Conservation (phyloP, 2,113 vertebrate genomes). For the Vidua macroura region DNA sequence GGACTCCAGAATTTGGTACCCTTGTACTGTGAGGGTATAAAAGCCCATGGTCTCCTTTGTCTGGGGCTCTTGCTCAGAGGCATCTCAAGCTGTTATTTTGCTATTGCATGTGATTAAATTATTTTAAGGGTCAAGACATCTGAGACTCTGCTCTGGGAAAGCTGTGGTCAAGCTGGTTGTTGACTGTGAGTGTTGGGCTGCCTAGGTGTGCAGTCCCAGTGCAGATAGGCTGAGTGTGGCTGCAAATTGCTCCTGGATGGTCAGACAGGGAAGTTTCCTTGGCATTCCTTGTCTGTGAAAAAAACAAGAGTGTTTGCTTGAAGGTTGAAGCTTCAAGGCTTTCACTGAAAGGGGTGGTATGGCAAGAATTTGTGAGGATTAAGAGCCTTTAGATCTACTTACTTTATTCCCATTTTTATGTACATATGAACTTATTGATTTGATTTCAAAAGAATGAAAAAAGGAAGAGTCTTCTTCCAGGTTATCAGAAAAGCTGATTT, state of each 20-base stretch:
- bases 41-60: background rate
- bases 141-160: background rate
- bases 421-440: background rate
- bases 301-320: background rate
- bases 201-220: background rate
- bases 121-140: background rate
- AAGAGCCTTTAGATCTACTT: background rate
- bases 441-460: background rate
- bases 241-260: background rate
- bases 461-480: background rate
- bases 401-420: background rate
- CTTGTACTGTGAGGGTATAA: background rate
- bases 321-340: background rate
- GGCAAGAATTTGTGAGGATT: background rate
- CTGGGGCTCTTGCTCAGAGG: background rate
- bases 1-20: background rate
- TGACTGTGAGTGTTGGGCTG: background rate
- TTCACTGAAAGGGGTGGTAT: background rate
- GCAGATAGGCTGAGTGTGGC: background rate
- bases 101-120: background rate
- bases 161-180: fast-evolving
- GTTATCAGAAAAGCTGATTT: background rate
- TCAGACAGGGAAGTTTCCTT: background rate
- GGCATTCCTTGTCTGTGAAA: background rate
- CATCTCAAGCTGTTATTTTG: background rate